Percentiles rank a stretch among this genome's conserved stretches.
These are phyloP conservation scores for Drosophila triauraria DNA, from an alignment of 1,140 invertebrate genomes.

Conservation along the genomic window DNA sequence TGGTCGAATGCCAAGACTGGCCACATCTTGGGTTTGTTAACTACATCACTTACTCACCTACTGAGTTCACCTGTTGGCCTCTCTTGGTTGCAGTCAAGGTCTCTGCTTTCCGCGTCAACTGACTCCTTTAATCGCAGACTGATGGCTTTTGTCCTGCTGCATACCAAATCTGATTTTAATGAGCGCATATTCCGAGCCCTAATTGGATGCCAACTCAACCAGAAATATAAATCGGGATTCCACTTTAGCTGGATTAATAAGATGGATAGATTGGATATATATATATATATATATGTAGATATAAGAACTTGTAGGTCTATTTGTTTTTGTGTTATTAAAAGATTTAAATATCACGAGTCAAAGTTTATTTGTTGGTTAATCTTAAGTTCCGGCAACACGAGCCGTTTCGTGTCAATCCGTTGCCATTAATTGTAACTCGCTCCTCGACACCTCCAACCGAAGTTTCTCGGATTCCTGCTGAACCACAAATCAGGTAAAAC, in stretches of 20 bases:
- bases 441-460: not conserved
- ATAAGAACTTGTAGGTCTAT: not conserved
- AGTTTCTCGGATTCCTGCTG: slow-evolving; percentile 3
- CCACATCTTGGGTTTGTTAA: slow-evolving; percentile 15
- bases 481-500: slow-evolving; percentile 31
- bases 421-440: slow-evolving; percentile 2
- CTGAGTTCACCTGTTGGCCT: not conserved
- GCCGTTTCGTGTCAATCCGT: not conserved
- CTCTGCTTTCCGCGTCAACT: slow-evolving; percentile 2
- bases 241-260: not conserved
- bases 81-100: slow-evolving; percentile 20
- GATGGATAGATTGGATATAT: too few relatives aligned
- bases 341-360: not conserved
- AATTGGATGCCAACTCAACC: slow-evolving; percentile 23
- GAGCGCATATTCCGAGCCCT: slow-evolving; percentile 16
- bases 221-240: not conserved
- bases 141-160: slow-evolving; percentile 23
- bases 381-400: not conserved
- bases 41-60: not conserved
- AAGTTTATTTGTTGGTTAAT: not conserved
- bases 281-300: not conserved
- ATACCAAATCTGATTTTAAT: slow-evolving; percentile 49
- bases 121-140: slow-evolving; percentile 14
- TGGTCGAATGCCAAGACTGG: not conserved
- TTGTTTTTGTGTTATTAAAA: not conserved